A percentile compares a stretch with the other conserved stretches of the same genome.
Evolutionary conservation across 2,888 invertebrate genomes (phyloP).

Genomic region (Euclidia mi): DNA sequence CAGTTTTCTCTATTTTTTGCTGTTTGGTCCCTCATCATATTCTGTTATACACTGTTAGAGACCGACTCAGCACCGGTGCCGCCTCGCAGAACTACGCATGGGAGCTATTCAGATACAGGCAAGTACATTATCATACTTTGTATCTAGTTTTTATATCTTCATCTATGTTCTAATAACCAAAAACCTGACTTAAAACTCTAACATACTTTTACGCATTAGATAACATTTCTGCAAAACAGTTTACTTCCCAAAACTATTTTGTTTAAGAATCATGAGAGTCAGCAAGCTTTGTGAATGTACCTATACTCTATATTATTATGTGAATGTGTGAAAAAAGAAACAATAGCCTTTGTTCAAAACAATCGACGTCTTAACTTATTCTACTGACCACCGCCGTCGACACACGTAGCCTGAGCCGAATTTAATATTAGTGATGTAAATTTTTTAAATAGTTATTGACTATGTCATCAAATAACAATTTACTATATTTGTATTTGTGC

Average conservation of each 20-base stretch:
- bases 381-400: conserved; percentile 69
- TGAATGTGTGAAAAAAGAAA: conserved; percentile 80
- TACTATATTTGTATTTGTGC: conserved; percentile 24
- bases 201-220: conserved; percentile 59
- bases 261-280: conserved; percentile 64
- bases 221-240: conserved; percentile 61
- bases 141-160: conserved; percentile 1
- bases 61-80: conserved; percentile 91
- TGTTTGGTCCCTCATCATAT: conserved; percentile 71
- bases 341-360: conserved; percentile 86
- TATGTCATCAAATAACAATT: conserved; percentile 36
- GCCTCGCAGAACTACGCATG: conserved; percentile 90
- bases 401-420: conserved; percentile 61
- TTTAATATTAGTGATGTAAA: conserved; percentile 26
- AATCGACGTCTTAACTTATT: conserved; percentile 77
- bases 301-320: conserved; percentile 56
- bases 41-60: conserved; percentile 88
- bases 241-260: conserved; percentile 64
- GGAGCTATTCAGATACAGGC: conserved; percentile 90
- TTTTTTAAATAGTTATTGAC: conserved; percentile 28
- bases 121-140: conserved; percentile 66
- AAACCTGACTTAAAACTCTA: conserved; percentile 29
- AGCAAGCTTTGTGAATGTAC: conserved; percentile 62
- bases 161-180: conserved; percentile 32
- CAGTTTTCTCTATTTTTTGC: conserved; percentile 59